Conservation (phyloP, 2,797 vertebrate species). For the Ptychobarbus kaznakovi region DNA sequence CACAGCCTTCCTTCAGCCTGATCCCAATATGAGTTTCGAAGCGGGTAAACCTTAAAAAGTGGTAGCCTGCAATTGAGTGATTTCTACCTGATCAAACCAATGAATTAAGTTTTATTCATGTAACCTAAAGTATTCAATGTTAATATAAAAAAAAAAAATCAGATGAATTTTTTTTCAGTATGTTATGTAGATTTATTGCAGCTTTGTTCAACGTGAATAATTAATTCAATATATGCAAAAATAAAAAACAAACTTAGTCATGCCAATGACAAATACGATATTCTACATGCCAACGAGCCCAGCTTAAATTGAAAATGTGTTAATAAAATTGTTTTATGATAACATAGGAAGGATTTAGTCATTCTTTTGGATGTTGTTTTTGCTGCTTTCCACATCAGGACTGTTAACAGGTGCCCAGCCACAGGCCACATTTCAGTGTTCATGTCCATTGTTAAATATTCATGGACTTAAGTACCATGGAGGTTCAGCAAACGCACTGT, state of each 20-base stretch:
- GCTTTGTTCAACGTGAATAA: neutral
- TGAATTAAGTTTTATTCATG: neutral
- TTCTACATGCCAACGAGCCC: neutral
- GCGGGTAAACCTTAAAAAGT: neutral
- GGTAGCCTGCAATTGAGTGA: neutral
- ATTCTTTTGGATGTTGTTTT: constrained; percentile 25
- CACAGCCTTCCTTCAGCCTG: constrained; percentile 7
- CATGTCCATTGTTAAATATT: constrained; percentile 70
- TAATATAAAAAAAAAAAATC: neutral
- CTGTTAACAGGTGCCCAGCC: constrained; percentile 68
- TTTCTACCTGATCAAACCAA: neutral
- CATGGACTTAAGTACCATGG: constrained; percentile 59
- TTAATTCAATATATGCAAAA: neutral
- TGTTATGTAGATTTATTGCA: neutral
- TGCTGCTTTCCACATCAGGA: neutral
- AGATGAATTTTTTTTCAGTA: neutral
- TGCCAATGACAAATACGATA: neutral
- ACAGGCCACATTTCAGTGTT: constrained; percentile 68
- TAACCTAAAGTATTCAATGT: neutral
- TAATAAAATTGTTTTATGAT: neutral
- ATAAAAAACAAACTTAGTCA: too few relatives aligned
- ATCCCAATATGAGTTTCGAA: neutral
- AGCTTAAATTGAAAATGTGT: neutral
- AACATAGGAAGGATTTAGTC: neutral
- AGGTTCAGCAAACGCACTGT: constrained; percentile 15